Percentiles rank a stretch among this genome's conserved stretches.
These are phyloP conservation scores for Drosophila eugracilis DNA, from an alignment of 1,140 invertebrate genomes.

Conservation along the genomic window DNA sequence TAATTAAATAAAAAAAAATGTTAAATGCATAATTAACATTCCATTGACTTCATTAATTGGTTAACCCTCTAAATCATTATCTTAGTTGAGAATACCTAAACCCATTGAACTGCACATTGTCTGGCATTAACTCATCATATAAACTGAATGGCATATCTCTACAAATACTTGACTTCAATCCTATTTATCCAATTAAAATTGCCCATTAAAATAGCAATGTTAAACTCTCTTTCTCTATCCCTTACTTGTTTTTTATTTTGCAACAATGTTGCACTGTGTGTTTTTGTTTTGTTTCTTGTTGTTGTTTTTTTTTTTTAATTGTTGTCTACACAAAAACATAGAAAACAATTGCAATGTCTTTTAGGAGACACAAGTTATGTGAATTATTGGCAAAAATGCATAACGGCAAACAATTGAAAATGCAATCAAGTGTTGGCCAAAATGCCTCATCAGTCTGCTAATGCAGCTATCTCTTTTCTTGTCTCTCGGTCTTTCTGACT, in stretches of 20 bases:
- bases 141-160: neutral
- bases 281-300: too few relatives aligned
- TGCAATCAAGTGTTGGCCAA: constrained; percentile 80
- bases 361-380: constrained; percentile 44
- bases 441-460: constrained; percentile 53
- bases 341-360: constrained; percentile 35
- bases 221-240: neutral
- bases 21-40: constrained; percentile 1
- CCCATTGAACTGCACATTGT: neutral
- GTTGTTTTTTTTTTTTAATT: too few relatives aligned
- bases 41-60: constrained; percentile 3
- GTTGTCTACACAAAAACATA: neutral
- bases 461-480: neutral
- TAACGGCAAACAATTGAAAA: constrained; percentile 83
- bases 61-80: constrained; percentile 1
- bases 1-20: neutral
- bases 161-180: constrained; percentile 3
- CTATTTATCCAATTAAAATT: constrained; percentile 25
- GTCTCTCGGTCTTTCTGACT: neutral
- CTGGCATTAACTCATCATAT: constrained; percentile 9
- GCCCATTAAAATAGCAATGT: constrained; percentile 24
- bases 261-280: constrained; percentile 20
- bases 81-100: neutral
- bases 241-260: neutral
- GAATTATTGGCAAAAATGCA: constrained; percentile 83